Evolutionary conservation across 2,888 invertebrate species (phyloP), one percentile per base, ranked within the genome.

Genomic region (Drosophila tanythrix): DNA sequence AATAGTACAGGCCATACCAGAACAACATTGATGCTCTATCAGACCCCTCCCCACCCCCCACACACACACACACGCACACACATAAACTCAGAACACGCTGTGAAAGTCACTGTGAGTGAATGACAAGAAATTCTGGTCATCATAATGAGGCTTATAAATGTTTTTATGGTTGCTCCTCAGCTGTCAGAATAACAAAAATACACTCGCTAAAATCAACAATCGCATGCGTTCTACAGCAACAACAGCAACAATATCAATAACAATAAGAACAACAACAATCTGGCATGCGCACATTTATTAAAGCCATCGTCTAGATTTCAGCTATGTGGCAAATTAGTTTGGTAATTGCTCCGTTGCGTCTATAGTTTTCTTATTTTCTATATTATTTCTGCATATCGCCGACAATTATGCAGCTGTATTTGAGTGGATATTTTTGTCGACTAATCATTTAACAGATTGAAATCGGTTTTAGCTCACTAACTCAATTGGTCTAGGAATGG

Each of bases 141-240:
- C 80, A 90, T 89, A 86, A 90, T 88, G 86, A 89, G 87, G 77
- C 90, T 85, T 85, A 86, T 86, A 90, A 86, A 90, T 85, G 81
- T 81, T 89, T 86, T 87, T 89, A 89, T 87, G 89, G 86, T 56
- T 56, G 74, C 74, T 63, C 81, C 75, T 88, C 57, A 82, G 81
- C 73, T 59, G 74, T 58, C 78, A 70, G 68, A 77, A 73, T 60
- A 83, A 77, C 79, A 81, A 74, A 56, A 76, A 79, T 52, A 46
- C 52, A 57, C 52, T 59, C 33, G 52, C 66, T 55, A 71, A 72
- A 65, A 74, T 66, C 65, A 68, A 62, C 27, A 74, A 55, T 57
- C 51, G 70, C 70, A 69, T 58, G 59, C 56, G 61, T 43, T 27
- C 38, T 1, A 36, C 52, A 60, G n/a, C 43, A 62, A 3, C 43